Evolutionary conservation across 2,797 vertebrate species (phyloP).

Genomic region (Discoglossus pictus): DNA sequence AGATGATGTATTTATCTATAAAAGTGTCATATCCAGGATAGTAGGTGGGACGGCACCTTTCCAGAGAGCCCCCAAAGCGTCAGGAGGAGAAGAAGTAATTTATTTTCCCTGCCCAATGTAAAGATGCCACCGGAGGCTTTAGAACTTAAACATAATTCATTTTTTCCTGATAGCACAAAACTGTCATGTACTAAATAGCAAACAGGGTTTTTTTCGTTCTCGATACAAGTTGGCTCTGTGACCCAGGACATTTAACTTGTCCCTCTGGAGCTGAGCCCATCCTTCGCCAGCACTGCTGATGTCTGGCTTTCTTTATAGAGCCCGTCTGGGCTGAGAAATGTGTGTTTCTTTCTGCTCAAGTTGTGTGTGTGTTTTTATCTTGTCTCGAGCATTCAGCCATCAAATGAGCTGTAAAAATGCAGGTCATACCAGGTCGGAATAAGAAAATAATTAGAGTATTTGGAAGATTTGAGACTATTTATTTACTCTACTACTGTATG

Average conservation of each 20-base stretch:
- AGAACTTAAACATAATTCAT: conserved; percentile 34
- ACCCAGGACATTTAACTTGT: conserved; percentile 63
- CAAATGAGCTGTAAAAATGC: conserved; percentile 14
- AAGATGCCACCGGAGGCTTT: conserved; percentile 38
- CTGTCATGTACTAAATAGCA: conserved; percentile 54
- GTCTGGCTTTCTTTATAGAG: conserved; percentile 58
- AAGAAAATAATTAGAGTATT: background rate
- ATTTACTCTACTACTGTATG: too few relatives aligned
- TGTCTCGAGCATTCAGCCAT: conserved; percentile 23
- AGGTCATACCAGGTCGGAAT: background rate
- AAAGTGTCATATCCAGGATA: too few relatives aligned
- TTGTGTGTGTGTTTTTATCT: conserved; percentile 19
- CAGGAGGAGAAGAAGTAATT: conserved; percentile 27
- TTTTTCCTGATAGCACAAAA: conserved; percentile 49
- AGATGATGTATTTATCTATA: too few relatives aligned
- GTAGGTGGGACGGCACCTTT: conserved; percentile 18
- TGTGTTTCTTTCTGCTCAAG: conserved; percentile 50
- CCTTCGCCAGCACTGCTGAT: conserved; percentile 45
- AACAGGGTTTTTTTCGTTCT: conserved; percentile 54
- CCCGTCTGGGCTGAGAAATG: conserved; percentile 61
- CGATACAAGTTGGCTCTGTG: conserved; percentile 54
- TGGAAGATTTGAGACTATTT: background rate
- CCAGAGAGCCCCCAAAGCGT: conserved; percentile 9
- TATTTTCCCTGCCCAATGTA: conserved; percentile 24
- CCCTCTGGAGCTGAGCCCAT: conserved; percentile 58